These are phyloP conservation scores for Staurois parvus DNA, from an alignment of 2,797 vertebrate species.

Conservation along the genomic window DNA sequence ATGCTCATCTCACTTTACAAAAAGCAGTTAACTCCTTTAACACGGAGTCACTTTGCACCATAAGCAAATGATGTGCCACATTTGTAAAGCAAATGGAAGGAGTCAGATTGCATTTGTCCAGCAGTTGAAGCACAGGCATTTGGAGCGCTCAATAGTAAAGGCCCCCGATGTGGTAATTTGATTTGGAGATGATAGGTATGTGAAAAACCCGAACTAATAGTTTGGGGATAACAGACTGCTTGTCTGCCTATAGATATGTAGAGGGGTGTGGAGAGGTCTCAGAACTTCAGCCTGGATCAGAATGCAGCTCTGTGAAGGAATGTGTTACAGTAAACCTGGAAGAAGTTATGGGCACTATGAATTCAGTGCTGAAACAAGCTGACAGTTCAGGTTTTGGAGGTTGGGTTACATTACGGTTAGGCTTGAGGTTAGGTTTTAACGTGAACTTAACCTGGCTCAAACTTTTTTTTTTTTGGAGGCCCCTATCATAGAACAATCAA, in stretches of 20 bases:
- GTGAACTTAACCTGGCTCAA: too few relatives aligned
- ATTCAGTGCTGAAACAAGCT: too few relatives aligned
- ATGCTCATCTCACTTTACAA: too few relatives aligned
- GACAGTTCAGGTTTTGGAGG: too few relatives aligned
- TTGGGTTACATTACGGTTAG: too few relatives aligned
- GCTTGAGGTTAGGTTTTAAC: too few relatives aligned
- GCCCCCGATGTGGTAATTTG: background rate
- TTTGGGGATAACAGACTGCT: background rate
- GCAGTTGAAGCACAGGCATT: background rate
- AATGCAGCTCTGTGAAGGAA: background rate
- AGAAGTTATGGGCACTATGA: too few relatives aligned
- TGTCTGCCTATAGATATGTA: background rate
- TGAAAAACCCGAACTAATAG: background rate
- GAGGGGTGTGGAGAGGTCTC: background rate
- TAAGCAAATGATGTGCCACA: constrained; percentile 3
- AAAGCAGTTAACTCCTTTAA: background rate
- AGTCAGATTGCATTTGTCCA: constrained; percentile 9
- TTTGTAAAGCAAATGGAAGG: constrained; percentile 25
- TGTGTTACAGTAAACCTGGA: background rate
- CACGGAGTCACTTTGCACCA: background rate
- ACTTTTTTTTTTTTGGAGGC: too few relatives aligned
- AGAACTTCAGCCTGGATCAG: background rate
- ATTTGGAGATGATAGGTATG: background rate
- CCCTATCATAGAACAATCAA: too few relatives aligned
- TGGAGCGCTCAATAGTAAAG: background rate